phyloP scores from a whole-genome alignment of 2,113 vertebrate species.

The Coryphaenoides rupestris region DNA sequence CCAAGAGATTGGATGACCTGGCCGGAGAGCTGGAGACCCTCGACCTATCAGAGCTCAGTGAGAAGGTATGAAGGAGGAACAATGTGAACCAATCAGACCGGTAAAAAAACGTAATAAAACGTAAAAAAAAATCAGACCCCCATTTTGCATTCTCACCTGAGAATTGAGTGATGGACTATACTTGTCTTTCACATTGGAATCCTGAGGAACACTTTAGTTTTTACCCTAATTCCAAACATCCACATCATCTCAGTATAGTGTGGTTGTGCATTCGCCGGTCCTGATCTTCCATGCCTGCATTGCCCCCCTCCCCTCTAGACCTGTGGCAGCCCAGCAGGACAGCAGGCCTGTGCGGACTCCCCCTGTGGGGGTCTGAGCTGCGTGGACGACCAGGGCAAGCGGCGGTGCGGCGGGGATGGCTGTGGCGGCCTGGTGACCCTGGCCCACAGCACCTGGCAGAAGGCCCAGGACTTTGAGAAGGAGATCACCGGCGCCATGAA shows the following conservation, averaged over 20 bases:
- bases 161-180: too few species aligned
- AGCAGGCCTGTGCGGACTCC: slow-evolving; percentile 71
- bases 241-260: too few species aligned
- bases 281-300: background rate
- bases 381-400: slow-evolving; percentile 70
- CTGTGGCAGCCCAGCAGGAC: slow-evolving; percentile 78
- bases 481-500: slow-evolving; percentile 85
- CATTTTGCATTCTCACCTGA: background rate
- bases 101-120: too few species aligned
- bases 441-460: slow-evolving; percentile 79
- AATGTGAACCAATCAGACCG: too few species aligned
- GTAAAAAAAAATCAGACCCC: too few species aligned
- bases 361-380: slow-evolving; percentile 85
- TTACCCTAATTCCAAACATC: too few species aligned
- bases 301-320: slow-evolving; percentile 66
- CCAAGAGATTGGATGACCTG: slow-evolving; percentile 84
- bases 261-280: too few species aligned
- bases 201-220: too few species aligned
- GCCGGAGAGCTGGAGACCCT: slow-evolving; percentile 88
- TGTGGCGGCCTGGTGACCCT: slow-evolving; percentile 79
- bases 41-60: slow-evolving; percentile 78
- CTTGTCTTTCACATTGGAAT: too few species aligned
- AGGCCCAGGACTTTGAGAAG: slow-evolving; percentile 83
- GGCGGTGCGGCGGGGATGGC: slow-evolving; percentile 83
- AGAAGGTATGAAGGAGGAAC: slow-evolving; percentile 68